These are phyloP conservation scores for Phataginus tricuspis DNA, from an alignment of 2,797 vertebrate genomes.

Conservation along the genomic window DNA sequence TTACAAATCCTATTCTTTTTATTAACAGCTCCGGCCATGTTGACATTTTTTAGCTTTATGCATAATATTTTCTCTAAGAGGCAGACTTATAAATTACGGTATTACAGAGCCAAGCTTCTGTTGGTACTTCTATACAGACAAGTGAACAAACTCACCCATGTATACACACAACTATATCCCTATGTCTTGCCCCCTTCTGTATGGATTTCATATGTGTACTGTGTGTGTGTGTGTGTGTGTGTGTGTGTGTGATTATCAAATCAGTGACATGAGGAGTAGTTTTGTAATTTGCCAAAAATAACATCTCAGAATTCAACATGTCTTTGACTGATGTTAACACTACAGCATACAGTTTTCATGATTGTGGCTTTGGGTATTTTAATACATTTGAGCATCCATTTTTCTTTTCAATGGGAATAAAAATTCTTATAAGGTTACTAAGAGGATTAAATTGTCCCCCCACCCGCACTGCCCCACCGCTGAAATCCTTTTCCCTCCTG, in stretches of 20 bases:
- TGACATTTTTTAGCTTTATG: background rate
- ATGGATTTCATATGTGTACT: rapidly evolving
- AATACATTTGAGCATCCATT: background rate
- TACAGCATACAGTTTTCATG: too few relatives aligned
- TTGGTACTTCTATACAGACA: background rate
- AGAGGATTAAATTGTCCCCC: background rate
- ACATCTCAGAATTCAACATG: background rate
- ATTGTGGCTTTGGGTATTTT: background rate
- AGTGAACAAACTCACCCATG: too few relatives aligned
- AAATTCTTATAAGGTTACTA: background rate
- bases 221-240: background rate
- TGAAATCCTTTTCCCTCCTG: background rate
- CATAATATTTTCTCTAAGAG: background rate
- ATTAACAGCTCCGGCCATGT: background rate
- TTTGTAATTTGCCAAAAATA: background rate
- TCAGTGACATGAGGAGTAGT: background rate
- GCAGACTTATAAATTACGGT: background rate
- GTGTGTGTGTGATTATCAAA: background rate
- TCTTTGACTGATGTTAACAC: too few relatives aligned
- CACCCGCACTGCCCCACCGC: background rate
- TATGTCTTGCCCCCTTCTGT: background rate
- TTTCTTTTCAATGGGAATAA: background rate
- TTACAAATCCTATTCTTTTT: background rate
- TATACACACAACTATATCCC: rapidly evolving
- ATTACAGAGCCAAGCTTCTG: background rate